Conservation (phyloP, 23 tunicate species). For the Clavelina lepadiformis region DNA sequence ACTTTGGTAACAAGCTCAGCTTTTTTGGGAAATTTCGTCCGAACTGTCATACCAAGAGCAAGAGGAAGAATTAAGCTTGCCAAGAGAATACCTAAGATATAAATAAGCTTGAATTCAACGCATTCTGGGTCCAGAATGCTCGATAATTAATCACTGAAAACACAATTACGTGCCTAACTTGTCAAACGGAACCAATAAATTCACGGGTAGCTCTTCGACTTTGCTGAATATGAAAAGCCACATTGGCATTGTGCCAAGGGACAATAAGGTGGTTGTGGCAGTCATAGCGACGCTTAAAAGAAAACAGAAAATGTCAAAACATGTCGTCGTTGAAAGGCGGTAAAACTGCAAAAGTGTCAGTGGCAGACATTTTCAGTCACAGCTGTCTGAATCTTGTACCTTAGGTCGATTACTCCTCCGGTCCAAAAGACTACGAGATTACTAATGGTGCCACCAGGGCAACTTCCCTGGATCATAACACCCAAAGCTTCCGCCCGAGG, state of each 20-base stretch:
- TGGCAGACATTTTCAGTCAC: too few species aligned
- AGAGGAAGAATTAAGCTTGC: slow-evolving; percentile 15
- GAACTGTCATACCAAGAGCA: slow-evolving; percentile 12
- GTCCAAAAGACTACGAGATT: slow-evolving; percentile 30
- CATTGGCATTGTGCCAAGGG: neutral
- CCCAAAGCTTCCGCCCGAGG: neutral
- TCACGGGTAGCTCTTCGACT: neutral
- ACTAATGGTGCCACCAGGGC: slow-evolving; percentile 29
- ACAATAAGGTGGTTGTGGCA: neutral
- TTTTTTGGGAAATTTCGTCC: neutral
- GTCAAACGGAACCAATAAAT: neutral
- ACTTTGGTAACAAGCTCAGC: neutral
- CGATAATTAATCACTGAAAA: too few species aligned
- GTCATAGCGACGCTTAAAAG: slow-evolving; percentile 1
- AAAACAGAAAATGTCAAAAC: too few species aligned
- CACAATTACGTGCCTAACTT: neutral
- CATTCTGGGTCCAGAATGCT: too few species aligned
- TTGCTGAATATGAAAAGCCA: neutral
- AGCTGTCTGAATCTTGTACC: too few species aligned
- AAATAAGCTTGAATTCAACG: too few species aligned
- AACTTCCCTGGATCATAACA: slow-evolving; percentile 32
- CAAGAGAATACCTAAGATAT: slow-evolving; percentile 16
- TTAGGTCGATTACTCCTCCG: slow-evolving; percentile 25
- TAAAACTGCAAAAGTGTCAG: too few species aligned
- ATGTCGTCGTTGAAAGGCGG: too few species aligned